A percentile compares a stretch with the other conserved stretches of the same genome.
Evolutionary conservation across 2,113 vertebrate genomes (phyloP).

Genomic region (Panurus biarmicus): DNA sequence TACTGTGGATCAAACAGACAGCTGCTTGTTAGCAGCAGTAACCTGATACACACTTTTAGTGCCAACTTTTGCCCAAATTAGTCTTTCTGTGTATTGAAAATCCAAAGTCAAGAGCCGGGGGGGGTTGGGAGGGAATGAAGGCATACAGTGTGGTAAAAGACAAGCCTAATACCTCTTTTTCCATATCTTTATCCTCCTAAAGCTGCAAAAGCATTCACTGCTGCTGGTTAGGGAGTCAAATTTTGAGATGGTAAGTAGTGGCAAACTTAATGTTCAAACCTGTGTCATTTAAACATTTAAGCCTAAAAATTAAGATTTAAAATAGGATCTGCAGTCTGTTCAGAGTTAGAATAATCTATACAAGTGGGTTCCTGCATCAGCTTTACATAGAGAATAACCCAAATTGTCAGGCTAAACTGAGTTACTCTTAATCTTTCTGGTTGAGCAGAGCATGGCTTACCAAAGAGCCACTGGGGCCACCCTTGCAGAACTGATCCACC

Average conservation of each 20-base stretch:
- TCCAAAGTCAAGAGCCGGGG: not conserved
- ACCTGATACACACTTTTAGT: not conserved
- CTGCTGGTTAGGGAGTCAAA: not conserved
- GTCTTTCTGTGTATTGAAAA: not conserved
- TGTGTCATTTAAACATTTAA: not conserved
- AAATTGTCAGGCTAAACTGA: not conserved
- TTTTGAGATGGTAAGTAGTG: not conserved
- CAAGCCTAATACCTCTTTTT: not conserved
- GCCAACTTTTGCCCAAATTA: not conserved
- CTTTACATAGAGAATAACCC: not conserved
- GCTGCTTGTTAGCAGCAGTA: not conserved
- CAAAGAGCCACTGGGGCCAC: not conserved
- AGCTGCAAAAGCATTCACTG: not conserved
- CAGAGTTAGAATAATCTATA: not conserved
- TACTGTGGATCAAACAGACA: not conserved
- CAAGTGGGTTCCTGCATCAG: not conserved
- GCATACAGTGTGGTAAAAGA: not conserved
- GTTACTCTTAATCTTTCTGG: not conserved
- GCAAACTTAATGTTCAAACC: not conserved
- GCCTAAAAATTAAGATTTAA: not conserved
- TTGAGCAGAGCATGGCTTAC: not conserved
- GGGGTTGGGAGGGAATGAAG: fast-evolving
- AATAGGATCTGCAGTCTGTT: not conserved
- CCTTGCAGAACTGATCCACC: not conserved
- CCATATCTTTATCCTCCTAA: not conserved